A percentile compares a stretch with the other conserved stretches of the same genome.
Conservation (phyloP, 2,113 vertebrate species). For the Cairina moschata region DNA sequence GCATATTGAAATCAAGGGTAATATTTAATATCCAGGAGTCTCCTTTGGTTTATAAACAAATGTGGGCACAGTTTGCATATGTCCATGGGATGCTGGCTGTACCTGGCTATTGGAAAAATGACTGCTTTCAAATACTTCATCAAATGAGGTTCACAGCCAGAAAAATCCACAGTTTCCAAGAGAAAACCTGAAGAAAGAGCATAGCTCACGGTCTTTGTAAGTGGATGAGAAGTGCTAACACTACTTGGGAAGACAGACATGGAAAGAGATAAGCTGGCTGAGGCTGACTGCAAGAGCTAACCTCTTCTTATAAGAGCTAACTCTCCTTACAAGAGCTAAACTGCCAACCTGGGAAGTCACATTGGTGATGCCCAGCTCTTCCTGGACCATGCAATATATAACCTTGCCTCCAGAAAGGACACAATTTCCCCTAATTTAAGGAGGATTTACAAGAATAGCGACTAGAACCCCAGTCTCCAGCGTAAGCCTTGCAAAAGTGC, state of each 20-base stretch:
- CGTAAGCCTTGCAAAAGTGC: not conserved
- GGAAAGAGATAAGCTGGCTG: not conserved
- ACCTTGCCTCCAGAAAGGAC: not conserved
- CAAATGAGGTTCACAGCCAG: not conserved
- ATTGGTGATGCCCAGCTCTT: not conserved
- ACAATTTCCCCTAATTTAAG: not conserved
- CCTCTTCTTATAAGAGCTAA: not conserved
- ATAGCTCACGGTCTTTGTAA: not conserved
- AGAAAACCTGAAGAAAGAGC: not conserved
- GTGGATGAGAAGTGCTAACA: not conserved
- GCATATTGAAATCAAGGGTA: not conserved
- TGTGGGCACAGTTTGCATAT: rapidly evolving
- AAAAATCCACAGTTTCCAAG: not conserved
- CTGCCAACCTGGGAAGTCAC: not conserved
- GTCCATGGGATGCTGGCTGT: not conserved
- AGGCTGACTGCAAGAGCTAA: not conserved
- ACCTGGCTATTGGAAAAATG: not conserved
- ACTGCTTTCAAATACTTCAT: not conserved
- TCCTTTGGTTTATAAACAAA: not conserved
- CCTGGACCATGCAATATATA: rapidly evolving
- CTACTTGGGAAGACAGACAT: not conserved
- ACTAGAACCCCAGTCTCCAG: no score
- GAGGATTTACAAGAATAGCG: not conserved
- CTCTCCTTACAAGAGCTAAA: not conserved
- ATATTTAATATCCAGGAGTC: not conserved